Percentiles rank a stretch among this genome's conserved stretches.
Evolutionary conservation across 1,140 invertebrate genomes (phyloP).

Genomic region (Cyclina sinensis): DNA sequence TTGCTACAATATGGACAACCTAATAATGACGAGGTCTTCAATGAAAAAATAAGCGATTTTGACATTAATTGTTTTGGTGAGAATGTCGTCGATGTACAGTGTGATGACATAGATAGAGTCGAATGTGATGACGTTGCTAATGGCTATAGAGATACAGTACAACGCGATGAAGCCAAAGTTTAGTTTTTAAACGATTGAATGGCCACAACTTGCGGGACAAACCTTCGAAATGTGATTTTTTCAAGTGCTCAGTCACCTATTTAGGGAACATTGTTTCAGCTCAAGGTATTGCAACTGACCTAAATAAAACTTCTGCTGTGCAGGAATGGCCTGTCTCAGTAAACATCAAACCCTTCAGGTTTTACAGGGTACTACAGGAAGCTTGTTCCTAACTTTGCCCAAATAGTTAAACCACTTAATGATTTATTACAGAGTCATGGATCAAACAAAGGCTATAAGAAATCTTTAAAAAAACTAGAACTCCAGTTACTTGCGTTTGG

Average conservation of each 20-base stretch:
- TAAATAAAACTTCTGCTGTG: conserved; percentile 77
- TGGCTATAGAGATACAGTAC: too few species aligned
- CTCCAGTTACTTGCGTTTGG: conserved; percentile 68
- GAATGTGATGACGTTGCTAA: too few species aligned
- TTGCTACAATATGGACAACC: too few species aligned
- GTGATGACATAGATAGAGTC: too few species aligned
- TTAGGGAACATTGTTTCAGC: conserved; percentile 73
- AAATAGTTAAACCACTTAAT: conserved; percentile 82
- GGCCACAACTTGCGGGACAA: conserved; percentile 63
- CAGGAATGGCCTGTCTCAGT: conserved; percentile 77
- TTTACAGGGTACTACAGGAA: conserved; percentile 85
- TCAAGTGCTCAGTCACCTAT: conserved; percentile 71
- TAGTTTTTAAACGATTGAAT: conserved; percentile 51
- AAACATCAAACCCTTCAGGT: conserved; percentile 80
- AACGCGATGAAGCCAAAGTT: too few species aligned
- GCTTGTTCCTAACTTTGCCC: conserved; percentile 84
- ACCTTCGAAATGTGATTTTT: conserved; percentile 83
- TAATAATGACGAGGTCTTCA: too few species aligned
- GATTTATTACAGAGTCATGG: conserved; percentile 52
- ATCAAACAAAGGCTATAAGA: neutral
- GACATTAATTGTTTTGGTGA: too few species aligned
- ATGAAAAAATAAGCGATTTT: too few species aligned
- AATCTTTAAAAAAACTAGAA: neutral
- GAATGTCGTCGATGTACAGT: too few species aligned
- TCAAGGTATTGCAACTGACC: conserved; percentile 70